These are phyloP conservation scores for Drosophila birchii DNA, from an alignment of 2,888 invertebrate genomes.

Conservation along the genomic window DNA sequence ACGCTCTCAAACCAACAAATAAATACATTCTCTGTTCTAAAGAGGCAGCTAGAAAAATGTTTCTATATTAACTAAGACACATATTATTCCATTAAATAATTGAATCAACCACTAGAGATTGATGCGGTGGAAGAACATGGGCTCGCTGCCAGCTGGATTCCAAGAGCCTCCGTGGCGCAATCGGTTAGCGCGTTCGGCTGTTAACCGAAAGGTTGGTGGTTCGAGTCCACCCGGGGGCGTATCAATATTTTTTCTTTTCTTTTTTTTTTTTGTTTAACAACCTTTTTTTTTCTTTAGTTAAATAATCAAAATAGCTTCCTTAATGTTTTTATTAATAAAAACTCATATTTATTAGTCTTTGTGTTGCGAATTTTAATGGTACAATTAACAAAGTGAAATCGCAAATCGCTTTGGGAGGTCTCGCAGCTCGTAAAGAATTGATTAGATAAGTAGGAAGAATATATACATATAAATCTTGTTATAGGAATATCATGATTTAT, in stretches of 20 bases:
- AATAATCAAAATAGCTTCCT: slow-evolving; percentile 3
- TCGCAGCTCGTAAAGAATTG: neutral
- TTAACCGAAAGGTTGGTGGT: slow-evolving; percentile 38
- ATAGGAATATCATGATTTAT: slow-evolving; percentile 1
- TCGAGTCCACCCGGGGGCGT: slow-evolving; percentile 61
- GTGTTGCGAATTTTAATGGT: slow-evolving; percentile 25
- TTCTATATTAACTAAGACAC: slow-evolving; percentile 3
- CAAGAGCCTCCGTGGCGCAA: slow-evolving; percentile 51
- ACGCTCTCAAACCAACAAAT: neutral
- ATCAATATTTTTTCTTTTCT: neutral
- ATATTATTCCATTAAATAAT: slow-evolving; percentile 11
- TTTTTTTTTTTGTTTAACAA: neutral
- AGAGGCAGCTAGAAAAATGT: neutral
- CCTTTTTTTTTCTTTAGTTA: neutral
- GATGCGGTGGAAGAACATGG: neutral
- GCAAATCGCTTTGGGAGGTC: slow-evolving; percentile 28
- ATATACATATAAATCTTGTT: slow-evolving; percentile 3
- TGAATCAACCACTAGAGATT: slow-evolving; percentile 22
- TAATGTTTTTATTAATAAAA: slow-evolving; percentile 10
- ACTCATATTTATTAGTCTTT: slow-evolving; percentile 11
- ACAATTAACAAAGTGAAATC: slow-evolving; percentile 20
- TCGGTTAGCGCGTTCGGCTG: slow-evolving; percentile 53
- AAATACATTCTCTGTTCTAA: neutral
- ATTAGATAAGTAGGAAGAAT: slow-evolving; percentile 23
- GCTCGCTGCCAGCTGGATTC: neutral